These are phyloP conservation scores for Nasonia longicornis DNA, from an alignment of 1,140 invertebrate species.

Conservation along the genomic window DNA sequence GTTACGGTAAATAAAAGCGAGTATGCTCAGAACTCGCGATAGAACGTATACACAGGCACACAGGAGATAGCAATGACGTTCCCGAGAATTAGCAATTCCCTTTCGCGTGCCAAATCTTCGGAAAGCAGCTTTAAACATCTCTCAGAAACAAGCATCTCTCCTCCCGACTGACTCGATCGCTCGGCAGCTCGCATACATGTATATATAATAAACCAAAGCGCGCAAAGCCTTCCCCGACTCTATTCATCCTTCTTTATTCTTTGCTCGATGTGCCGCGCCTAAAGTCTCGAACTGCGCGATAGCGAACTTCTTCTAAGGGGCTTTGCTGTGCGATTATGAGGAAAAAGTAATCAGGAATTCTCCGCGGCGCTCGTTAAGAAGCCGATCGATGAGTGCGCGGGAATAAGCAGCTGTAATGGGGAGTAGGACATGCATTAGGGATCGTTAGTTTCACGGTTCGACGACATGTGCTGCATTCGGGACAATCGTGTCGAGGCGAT, in stretches of 20 bases:
- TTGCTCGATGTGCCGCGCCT: not conserved
- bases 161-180: not conserved
- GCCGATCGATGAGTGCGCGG: not conserved
- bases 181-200: not conserved
- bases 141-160: not conserved
- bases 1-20: not conserved
- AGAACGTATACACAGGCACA: too few relatives aligned
- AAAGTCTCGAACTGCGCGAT: too few relatives aligned
- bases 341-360: not conserved
- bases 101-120: not conserved
- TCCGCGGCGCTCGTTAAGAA: not conserved
- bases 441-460: not conserved
- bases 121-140: not conserved
- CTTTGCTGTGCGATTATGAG: too few relatives aligned
- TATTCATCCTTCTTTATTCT: not conserved
- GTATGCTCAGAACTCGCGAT: not conserved
- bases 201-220: not conserved
- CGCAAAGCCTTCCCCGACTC: not conserved
- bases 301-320: too few relatives aligned
- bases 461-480: not conserved
- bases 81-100: not conserved
- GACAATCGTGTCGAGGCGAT: not conserved
- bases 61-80: not conserved
- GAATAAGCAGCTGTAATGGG: not conserved
- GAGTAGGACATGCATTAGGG: too few relatives aligned